Conservation (phyloP, 2,113 vertebrate genomes). For the Eleginops maclovinus region DNA sequence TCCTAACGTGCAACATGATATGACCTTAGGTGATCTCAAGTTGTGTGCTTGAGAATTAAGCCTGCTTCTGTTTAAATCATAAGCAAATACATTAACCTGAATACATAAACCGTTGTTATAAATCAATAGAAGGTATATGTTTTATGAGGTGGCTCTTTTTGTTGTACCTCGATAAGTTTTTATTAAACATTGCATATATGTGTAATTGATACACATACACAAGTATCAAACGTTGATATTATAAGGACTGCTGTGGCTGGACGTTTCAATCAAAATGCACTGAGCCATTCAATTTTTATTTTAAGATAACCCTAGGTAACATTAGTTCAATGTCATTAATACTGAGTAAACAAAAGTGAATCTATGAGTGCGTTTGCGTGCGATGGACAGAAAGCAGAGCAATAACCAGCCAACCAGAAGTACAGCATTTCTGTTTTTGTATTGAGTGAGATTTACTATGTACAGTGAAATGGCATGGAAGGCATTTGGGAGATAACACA, state of each 20-base stretch:
- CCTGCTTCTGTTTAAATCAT: not conserved
- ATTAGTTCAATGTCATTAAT: slow-evolving; percentile 21
- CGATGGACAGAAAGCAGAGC: not conserved
- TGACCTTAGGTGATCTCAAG: slow-evolving; percentile 16
- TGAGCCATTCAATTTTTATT: slow-evolving; percentile 6
- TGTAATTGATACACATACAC: not conserved
- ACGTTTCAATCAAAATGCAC: not conserved
- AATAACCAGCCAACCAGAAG: slow-evolving; percentile 58
- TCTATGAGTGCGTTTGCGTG: slow-evolving; percentile 1
- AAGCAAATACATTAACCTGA: too few relatives aligned
- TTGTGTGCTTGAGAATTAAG: not conserved
- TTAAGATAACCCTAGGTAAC: not conserved
- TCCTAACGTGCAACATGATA: slow-evolving; percentile 10
- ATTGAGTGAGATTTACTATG: slow-evolving; percentile 40
- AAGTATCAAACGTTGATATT: not conserved
- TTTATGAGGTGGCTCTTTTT: not conserved
- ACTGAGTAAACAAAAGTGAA: slow-evolving; percentile 15
- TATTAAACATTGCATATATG: not conserved
- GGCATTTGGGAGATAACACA: slow-evolving; percentile 65
- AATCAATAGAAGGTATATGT: not conserved
- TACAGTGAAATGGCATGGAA: slow-evolving; percentile 55
- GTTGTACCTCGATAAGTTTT: not conserved
- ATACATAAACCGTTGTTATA: too few relatives aligned
- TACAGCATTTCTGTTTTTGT: slow-evolving; percentile 71
- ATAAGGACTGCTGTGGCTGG: not conserved